Percentiles rank a stretch among this genome's conserved stretches.
These are phyloP conservation scores for Cisticola juncidis DNA, from an alignment of 2,113 vertebrate species.

Conservation along the genomic window DNA sequence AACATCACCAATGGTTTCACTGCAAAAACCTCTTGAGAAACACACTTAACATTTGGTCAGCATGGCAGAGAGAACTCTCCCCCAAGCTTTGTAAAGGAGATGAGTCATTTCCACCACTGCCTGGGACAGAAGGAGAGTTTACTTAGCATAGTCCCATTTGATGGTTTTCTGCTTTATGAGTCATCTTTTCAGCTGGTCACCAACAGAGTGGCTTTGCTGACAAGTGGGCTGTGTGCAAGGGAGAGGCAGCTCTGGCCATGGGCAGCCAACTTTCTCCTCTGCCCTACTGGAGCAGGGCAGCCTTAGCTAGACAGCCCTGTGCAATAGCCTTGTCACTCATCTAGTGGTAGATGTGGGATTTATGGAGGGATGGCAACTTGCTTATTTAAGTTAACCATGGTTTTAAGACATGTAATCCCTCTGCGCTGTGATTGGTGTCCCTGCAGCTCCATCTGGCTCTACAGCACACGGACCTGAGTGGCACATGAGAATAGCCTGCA, in stretches of 20 bases:
- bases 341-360: conserved; percentile 42
- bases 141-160: neutral
- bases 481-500: conserved; percentile 52
- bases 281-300: neutral
- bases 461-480: conserved; percentile 4
- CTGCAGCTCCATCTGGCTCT: conserved; percentile 56
- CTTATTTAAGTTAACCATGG: conserved; percentile 55
- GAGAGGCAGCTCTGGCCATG: neutral
- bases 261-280: neutral
- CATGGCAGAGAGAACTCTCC: neutral
- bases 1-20: neutral
- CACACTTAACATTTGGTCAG: neutral
- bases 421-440: conserved; percentile 4
- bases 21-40: conserved; percentile 15
- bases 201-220: neutral
- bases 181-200: conserved; percentile 19
- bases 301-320: neutral
- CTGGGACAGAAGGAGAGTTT: conserved; percentile 4
- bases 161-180: conserved; percentile 24
- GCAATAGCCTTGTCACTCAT: conserved; percentile 5
- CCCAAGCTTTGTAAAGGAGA: neutral
- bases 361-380: conserved; percentile 50
- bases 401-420: conserved; percentile 50
- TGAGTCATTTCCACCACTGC: conserved; percentile 35
- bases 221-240: neutral